phyloP scores from a whole-genome alignment of 1,140 invertebrate species.

The Rhynchophorus ferrugineus region DNA sequence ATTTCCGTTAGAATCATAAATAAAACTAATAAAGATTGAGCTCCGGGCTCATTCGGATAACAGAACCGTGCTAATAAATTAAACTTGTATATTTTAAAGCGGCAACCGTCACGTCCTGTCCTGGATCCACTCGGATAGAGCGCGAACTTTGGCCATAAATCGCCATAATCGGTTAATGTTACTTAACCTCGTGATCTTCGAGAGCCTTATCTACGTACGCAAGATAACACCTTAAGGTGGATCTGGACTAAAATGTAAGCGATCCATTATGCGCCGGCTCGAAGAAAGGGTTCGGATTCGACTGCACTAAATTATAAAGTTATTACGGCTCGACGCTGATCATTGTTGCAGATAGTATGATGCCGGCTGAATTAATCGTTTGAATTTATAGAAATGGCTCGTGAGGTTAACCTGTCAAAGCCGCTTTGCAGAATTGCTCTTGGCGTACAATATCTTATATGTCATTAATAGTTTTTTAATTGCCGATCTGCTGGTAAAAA shows the following conservation, averaged over 20 bases:
- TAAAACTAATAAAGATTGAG: too few relatives aligned
- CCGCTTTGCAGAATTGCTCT: background rate
- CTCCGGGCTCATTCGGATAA: too few relatives aligned
- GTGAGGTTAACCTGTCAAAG: background rate
- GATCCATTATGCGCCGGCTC: background rate
- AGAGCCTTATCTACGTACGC: slow-evolving; percentile 32
- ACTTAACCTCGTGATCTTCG: slow-evolving; percentile 37
- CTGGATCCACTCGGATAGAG: too few relatives aligned
- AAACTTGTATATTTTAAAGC: too few relatives aligned
- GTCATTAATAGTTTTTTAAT: too few relatives aligned
- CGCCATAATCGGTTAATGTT: slow-evolving; percentile 40
- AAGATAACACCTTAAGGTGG: slow-evolving; percentile 35
- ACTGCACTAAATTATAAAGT: background rate
- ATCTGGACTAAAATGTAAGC: slow-evolving; percentile 29
- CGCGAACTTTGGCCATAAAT: slow-evolving; percentile 22
- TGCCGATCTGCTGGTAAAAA: too few relatives aligned
- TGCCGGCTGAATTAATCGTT: background rate
- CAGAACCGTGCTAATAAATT: too few relatives aligned
- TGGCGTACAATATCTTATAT: too few relatives aligned
- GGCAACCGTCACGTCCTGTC: too few relatives aligned
- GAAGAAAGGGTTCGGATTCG: background rate
- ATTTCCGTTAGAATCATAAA: too few relatives aligned
- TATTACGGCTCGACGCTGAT: background rate
- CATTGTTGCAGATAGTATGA: background rate
- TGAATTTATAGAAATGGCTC: background rate